phyloP scores from a whole-genome alignment of 2,113 vertebrate genomes.

The Tragelaphus strepsiceros region DNA sequence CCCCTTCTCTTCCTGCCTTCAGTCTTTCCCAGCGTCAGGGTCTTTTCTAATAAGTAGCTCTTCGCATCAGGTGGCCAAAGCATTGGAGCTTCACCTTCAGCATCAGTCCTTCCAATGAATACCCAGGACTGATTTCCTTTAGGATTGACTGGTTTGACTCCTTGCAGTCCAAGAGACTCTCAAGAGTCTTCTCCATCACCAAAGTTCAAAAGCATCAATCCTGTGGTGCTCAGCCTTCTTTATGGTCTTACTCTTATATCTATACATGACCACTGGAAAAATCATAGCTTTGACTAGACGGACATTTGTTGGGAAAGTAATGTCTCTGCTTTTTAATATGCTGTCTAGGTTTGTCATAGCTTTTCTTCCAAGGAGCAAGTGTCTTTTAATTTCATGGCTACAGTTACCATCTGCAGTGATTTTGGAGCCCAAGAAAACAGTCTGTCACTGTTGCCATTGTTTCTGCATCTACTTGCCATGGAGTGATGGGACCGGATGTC shows the following conservation, averaged over 20 bases:
- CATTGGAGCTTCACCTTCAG: neutral
- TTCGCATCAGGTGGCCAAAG: neutral
- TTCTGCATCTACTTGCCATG: neutral
- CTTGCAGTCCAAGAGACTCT: neutral
- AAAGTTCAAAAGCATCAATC: neutral
- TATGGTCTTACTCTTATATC: neutral
- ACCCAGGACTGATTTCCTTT: neutral
- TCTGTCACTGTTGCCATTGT: neutral
- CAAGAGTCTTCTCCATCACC: neutral
- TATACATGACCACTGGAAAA: neutral
- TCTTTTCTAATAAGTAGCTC: neutral
- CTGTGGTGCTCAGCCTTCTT: neutral
- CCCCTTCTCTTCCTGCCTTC: neutral
- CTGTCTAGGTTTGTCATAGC: neutral
- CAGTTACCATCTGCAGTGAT: neutral
- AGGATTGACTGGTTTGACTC: neutral
- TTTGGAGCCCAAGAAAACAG: neutral
- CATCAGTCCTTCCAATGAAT: neutral
- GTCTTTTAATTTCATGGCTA: neutral
- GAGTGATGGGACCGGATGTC: neutral
- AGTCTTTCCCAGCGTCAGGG: neutral
- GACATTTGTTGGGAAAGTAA: neutral
- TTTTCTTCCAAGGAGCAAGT: neutral
- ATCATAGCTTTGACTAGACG: accelerated
- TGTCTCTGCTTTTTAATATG: neutral